Evolutionary conservation across 2,797 vertebrate species (phyloP).

Genomic region (Sebastolobus altivelis): DNA sequence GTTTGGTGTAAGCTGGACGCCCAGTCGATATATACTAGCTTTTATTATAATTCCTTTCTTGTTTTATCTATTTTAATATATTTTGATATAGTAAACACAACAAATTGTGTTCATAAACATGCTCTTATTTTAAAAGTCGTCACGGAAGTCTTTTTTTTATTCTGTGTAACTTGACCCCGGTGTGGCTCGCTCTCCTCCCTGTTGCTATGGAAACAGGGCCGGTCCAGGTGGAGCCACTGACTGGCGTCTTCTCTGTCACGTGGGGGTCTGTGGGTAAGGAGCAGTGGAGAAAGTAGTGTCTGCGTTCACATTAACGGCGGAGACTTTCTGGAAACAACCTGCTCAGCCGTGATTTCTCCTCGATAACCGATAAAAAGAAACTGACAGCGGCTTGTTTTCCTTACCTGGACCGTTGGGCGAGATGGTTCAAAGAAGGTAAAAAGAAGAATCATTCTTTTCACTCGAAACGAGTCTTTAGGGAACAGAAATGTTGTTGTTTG

Average conservation of each 20-base stretch:
- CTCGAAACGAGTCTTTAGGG: not conserved
- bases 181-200: constrained; percentile 57
- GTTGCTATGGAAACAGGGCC: constrained; percentile 86
- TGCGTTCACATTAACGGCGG: too few species aligned
- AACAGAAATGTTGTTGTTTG: not conserved
- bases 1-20: not conserved
- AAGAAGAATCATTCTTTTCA: not conserved
- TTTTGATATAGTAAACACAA: not conserved
- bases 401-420: not conserved
- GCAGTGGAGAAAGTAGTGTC: constrained; percentile 74
- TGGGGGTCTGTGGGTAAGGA: constrained; percentile 83
- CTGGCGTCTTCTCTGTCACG: constrained; percentile 86
- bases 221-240: constrained; percentile 86
- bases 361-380: not conserved
- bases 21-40: not conserved
- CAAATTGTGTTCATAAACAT: not conserved
- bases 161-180: not conserved
- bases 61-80: not conserved
- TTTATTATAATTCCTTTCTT: not conserved
- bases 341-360: not conserved
- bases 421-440: not conserved
- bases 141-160: not conserved
- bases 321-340: constrained; percentile 15
- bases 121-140: not conserved
- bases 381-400: not conserved